Percentiles rank a stretch among this genome's conserved stretches.
phyloP scores from a whole-genome alignment of 2,888 invertebrate genomes.

The Cheilosia pagana region DNA sequence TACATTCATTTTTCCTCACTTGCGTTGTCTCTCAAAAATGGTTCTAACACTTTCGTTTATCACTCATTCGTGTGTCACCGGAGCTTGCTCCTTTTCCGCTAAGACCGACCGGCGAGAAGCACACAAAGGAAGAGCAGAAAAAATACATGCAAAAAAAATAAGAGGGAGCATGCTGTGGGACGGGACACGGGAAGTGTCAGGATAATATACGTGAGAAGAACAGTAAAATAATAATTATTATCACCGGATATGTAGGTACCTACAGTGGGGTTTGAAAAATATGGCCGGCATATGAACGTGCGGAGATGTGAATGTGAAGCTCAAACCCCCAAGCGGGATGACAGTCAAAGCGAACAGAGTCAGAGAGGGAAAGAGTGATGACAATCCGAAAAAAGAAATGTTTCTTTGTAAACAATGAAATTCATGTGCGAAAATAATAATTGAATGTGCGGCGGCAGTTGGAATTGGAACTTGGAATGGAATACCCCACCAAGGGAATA shows the following conservation, averaged over 20 bases:
- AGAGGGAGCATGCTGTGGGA: slow-evolving; percentile 20
- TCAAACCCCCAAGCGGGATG: slow-evolving; percentile 17
- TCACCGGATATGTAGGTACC: slow-evolving; percentile 48
- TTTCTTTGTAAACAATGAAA: slow-evolving; percentile 56
- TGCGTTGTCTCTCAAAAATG: slow-evolving; percentile 10
- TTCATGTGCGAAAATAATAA: slow-evolving; percentile 47
- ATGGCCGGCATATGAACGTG: not conserved
- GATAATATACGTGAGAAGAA: slow-evolving; percentile 45
- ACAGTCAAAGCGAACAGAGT: not conserved
- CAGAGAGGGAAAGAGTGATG: not conserved
- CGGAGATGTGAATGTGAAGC: slow-evolving; percentile 1
- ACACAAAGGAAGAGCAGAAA: not conserved
- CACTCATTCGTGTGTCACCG: slow-evolving; percentile 59
- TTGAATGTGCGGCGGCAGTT: slow-evolving; percentile 31
- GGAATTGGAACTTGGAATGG: not conserved
- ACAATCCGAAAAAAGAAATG: slow-evolving; percentile 41
- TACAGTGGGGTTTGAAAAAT: slow-evolving; percentile 30
- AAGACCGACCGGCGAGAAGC: slow-evolving; percentile 2
- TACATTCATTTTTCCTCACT: slow-evolving; percentile 17
- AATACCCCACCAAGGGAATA: slow-evolving; percentile 4
- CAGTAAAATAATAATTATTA: slow-evolving; percentile 71
- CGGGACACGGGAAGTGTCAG: slow-evolving; percentile 43
- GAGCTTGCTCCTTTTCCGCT: not conserved
- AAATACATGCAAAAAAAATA: slow-evolving; percentile 12
- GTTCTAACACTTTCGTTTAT: slow-evolving; percentile 59